Conservation (phyloP, 2,797 vertebrate species). For the Hoplostethus atlanticus region DNA sequence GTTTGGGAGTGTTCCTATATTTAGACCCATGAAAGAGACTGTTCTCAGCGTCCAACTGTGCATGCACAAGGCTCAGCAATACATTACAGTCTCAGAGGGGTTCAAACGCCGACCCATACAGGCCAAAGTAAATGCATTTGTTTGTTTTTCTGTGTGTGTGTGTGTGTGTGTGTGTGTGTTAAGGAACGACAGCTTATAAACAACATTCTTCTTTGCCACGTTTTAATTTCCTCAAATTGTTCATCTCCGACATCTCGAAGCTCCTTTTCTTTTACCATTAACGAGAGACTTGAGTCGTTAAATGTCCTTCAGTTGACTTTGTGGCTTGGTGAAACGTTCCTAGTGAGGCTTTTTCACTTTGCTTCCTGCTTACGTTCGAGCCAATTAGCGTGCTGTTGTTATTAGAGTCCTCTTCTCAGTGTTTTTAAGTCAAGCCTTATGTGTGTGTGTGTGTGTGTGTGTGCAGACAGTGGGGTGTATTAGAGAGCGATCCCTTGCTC, state of each 20-base stretch:
- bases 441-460: conserved; percentile 1
- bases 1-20: conserved; percentile 69
- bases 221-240: background rate
- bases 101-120: conserved; percentile 13
- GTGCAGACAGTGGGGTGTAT: conserved; percentile 36
- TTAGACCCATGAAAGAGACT: conserved; percentile 70
- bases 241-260: background rate
- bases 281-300: conserved; percentile 4
- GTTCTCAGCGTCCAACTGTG: conserved; percentile 68
- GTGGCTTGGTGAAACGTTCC: conserved; percentile 12
- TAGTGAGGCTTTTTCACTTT: conserved; percentile 21
- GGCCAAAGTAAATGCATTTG: conserved; percentile 7
- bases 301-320: conserved; percentile 50
- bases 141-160: background rate
- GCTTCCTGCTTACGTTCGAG: conserved; percentile 2
- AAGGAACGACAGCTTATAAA: background rate
- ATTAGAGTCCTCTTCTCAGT: conserved; percentile 8
- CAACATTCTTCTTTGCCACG: background rate
- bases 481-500: conserved; percentile 56
- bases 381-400: conserved; percentile 39
- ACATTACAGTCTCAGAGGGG: conserved; percentile 48
- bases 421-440: conserved; percentile 4
- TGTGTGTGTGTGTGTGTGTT: background rate
- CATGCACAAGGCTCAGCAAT: conserved; percentile 54
- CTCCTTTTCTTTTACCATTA: conserved; percentile 13